Evolutionary conservation across 2,113 vertebrate genomes (phyloP), one percentile per base, ranked within the genome.

Genomic region (Thunnus maccoyii): DNA sequence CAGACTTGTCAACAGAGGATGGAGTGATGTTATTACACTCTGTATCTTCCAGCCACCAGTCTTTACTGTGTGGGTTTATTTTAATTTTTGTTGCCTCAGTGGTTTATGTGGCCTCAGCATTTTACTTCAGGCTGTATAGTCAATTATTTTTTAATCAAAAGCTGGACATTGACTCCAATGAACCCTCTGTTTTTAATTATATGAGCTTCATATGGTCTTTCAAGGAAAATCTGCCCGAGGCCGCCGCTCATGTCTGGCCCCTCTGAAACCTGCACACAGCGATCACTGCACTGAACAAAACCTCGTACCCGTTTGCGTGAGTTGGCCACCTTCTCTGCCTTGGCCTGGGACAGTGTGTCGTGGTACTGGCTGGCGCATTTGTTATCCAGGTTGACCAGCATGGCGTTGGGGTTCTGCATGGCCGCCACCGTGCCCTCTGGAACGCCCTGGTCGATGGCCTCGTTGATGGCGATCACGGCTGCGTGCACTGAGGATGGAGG

Each of bases 401-500:
- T 97, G 88, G 98, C 97, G 46, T 99, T 99, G 79, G 98, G 97
- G 90, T 99, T 99, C 75, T 95, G 96, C 96, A 99, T 93, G 25
- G 98, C 96, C 0, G 77, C 75, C 81, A 99, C 77, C 0, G 98
- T 99, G 60, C 96, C 97, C 13, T 95, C 93, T 0, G 98, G 95
- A 22, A 96, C 84, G 30, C 96, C 96, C 0, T 56, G 97, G 83
- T 99, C 98, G 0, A 99, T 92, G 61, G 98, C 97, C 14, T 99
- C 98, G 18, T 99, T 99, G 79, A 99, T 99, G 89, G 97, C 98
- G 67, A 99, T 99, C 51, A 99, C 98, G 15, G 98, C 98, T 2
- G 98, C 98, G 3, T 99, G 98, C 14, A 99, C 98, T 99, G 87
- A 81, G 84, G 93, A 88, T 22, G 89, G 87, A 82, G 2, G 46